phyloP scores from a whole-genome alignment of 2,113 vertebrate species.

The Mastomys coucha region DNA sequence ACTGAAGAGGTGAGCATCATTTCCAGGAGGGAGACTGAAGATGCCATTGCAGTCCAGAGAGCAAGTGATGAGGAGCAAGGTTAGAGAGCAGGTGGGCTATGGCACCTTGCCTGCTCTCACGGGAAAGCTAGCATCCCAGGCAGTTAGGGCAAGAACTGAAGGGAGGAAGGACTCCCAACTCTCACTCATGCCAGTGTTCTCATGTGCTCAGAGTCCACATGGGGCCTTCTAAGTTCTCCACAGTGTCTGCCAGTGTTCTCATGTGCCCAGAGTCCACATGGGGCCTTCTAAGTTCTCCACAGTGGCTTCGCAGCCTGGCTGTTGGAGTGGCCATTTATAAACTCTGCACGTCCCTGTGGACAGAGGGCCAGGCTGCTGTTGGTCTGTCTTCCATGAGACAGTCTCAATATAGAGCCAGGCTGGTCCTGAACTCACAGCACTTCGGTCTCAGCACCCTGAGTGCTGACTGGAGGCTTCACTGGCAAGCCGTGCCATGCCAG shows the following conservation, averaged over 20 bases:
- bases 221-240: too few relatives aligned
- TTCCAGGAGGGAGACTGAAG: not conserved
- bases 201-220: not conserved
- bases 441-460: not conserved
- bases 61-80: not conserved
- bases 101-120: not conserved
- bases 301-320: not conserved
- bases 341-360: not conserved
- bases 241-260: too few relatives aligned
- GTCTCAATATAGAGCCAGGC: not conserved
- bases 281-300: too few relatives aligned
- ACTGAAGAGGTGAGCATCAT: too few relatives aligned
- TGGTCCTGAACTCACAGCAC: not conserved
- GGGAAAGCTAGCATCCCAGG: not conserved
- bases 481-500: not conserved
- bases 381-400: too few relatives aligned
- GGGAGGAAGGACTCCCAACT: not conserved
- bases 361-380: not conserved
- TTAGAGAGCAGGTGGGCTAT: fast-evolving
- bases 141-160: fast-evolving
- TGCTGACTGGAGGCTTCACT: not conserved
- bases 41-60: not conserved
- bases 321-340: not conserved
- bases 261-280: not conserved
- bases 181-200: not conserved